These are phyloP conservation scores for Desmophyllum pertusum DNA, from an alignment of 92 coral and sea anemone species.

Conservation along the genomic window DNA sequence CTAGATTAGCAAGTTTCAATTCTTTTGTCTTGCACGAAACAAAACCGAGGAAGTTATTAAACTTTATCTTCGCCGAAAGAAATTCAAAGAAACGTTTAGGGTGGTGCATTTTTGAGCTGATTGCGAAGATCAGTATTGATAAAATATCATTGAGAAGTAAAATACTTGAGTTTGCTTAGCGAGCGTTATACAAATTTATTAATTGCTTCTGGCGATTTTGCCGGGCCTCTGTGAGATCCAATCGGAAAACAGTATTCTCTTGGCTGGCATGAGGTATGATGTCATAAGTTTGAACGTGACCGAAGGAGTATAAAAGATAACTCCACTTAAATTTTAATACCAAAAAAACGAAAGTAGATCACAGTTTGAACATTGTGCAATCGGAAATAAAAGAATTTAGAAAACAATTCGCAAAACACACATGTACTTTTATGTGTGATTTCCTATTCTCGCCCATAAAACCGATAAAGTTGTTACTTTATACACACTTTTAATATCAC, in stretches of 20 bases:
- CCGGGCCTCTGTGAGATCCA: neutral
- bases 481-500: neutral
- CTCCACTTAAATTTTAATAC: neutral
- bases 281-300: neutral
- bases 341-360: neutral
- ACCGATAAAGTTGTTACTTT: neutral
- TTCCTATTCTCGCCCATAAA: neutral
- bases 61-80: neutral
- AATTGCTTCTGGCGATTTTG: neutral
- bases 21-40: neutral
- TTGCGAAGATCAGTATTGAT: slow-evolving; percentile 18
- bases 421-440: neutral
- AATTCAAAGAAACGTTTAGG: neutral
- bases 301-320: neutral
- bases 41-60: slow-evolving; percentile 27
- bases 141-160: neutral
- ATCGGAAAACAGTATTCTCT: neutral
- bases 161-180: neutral
- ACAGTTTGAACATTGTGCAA: neutral
- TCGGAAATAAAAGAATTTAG: neutral
- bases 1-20: slow-evolving; percentile 16
- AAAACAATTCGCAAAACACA: neutral
- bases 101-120: slow-evolving; percentile 14
- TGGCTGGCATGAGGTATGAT: neutral
- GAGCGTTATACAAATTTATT: neutral